A percentile compares a stretch with the other conserved stretches of the same genome.
Evolutionary conservation across 2,113 vertebrate species (phyloP).

Genomic region (Crotalus horridus): DNA sequence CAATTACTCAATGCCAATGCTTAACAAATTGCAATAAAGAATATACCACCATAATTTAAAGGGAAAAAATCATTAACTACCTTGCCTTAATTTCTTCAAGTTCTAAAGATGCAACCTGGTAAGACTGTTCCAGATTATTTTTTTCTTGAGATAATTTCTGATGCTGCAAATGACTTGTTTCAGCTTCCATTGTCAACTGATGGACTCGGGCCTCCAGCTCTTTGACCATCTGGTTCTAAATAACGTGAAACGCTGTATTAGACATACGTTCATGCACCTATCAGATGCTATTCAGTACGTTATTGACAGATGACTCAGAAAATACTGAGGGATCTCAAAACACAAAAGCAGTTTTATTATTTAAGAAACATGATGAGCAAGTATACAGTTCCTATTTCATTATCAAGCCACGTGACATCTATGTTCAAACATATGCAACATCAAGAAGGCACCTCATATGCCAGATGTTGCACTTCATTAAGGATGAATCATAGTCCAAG

Average conservation of each 20-base stretch:
- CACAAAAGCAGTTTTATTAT: not conserved
- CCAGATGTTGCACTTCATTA: not conserved
- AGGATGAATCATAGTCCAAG: not conserved
- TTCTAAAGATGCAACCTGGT: constrained; percentile 71
- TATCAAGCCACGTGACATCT: not conserved
- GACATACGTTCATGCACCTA: constrained; percentile 4
- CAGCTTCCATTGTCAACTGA: constrained; percentile 84
- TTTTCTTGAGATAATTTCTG: constrained; percentile 88
- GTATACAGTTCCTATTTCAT: not conserved
- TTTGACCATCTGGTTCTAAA: constrained; percentile 79
- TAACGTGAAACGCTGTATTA: constrained; percentile 37
- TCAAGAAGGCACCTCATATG: not conserved
- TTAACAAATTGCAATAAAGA: not conserved
- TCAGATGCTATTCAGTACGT: constrained; percentile 2
- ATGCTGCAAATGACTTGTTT: constrained; percentile 77
- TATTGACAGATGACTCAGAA: constrained; percentile 37
- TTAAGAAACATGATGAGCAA: not conserved
- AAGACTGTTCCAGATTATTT: constrained; percentile 76
- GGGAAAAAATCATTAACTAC: constrained; percentile 57
- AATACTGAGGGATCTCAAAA: not conserved
- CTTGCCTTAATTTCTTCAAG: constrained; percentile 82
- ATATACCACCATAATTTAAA: not conserved
- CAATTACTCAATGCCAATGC: not conserved
- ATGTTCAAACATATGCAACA: not conserved
- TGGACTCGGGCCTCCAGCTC: constrained; percentile 85